phyloP scores from a whole-genome alignment of 2,888 invertebrate genomes.

The Electrophaes corylata region DNA sequence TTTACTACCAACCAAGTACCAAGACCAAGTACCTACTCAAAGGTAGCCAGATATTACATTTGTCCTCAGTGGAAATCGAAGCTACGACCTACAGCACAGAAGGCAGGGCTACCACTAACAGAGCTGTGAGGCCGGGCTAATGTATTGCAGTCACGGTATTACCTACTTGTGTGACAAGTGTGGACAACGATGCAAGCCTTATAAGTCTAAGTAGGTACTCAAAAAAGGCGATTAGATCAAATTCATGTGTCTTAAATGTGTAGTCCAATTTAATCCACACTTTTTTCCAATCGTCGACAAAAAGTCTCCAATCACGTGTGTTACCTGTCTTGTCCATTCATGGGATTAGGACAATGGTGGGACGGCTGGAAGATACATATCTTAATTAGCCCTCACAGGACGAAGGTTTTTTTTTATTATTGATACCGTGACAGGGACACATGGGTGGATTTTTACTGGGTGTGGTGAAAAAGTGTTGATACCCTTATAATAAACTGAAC shows the following conservation, averaged over 20 bases:
- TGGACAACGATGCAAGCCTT: no score
- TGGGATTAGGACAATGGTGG: constrained; percentile 59
- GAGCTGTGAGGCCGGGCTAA: no score
- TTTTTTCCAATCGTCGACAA: constrained; percentile 25
- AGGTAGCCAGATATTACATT: no score
- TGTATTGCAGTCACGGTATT: no score
- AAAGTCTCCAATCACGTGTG: constrained; percentile 34
- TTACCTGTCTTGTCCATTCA: constrained; percentile 34
- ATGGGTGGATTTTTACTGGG: constrained; percentile 6
- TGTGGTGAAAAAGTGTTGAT: constrained; percentile 1
- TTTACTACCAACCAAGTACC: no score
- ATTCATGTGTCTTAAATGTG: constrained; percentile 5
- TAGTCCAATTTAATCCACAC: constrained; percentile 29
- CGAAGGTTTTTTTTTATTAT: constrained; percentile 66
- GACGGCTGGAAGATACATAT: constrained; percentile 80
- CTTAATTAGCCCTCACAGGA: constrained; percentile 84
- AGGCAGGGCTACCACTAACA: no score
- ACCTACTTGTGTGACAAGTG: no score
- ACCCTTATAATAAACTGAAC: neutral
- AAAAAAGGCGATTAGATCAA: constrained; percentile 4
- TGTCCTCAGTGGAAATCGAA: no score
- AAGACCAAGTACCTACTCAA: no score
- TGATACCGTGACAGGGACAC: constrained; percentile 63
- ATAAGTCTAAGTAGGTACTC: no score
- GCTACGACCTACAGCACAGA: no score